Conservation (phyloP, 2,888 invertebrate genomes). For the Drosophila mayaguana region DNA sequence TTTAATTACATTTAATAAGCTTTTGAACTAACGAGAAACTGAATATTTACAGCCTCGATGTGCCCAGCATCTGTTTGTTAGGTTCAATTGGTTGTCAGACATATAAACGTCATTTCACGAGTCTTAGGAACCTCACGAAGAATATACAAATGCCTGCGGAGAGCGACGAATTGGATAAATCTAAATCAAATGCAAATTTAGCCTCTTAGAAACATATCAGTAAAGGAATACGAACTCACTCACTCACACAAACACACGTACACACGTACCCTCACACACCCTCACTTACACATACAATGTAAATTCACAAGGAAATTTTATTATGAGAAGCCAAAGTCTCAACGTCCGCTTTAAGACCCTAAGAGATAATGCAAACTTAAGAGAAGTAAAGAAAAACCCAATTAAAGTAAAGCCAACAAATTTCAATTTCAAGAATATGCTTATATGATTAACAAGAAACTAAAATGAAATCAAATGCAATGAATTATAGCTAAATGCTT, state of each 20-base stretch:
- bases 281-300: constrained; percentile 55
- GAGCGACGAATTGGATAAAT: constrained; percentile 34
- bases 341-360: constrained; percentile 69
- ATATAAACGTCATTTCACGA: constrained; percentile 17
- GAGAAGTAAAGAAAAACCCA: constrained; percentile 20
- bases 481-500: constrained; percentile 40
- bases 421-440: constrained; percentile 36
- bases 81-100: constrained; percentile 41
- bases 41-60: constrained; percentile 27
- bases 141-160: constrained; percentile 11
- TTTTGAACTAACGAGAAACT: constrained; percentile 8
- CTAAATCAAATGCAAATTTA: constrained; percentile 75
- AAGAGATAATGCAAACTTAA: constrained; percentile 28
- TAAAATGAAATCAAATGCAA: constrained; percentile 24
- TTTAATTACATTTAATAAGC: constrained; percentile 29
- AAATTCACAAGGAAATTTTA: constrained; percentile 66
- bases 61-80: constrained; percentile 37
- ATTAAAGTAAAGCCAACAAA: constrained; percentile 46
- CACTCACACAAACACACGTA: constrained; percentile 6
- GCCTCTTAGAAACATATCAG: constrained; percentile 85
- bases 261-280: constrained; percentile 21
- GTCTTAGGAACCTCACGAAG: constrained; percentile 36
- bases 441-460: constrained; percentile 30
- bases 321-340: constrained; percentile 63
- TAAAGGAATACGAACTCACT: constrained; percentile 65